phyloP scores from a whole-genome alignment of 2,113 vertebrate species.

The Prietella phreatophila region DNA sequence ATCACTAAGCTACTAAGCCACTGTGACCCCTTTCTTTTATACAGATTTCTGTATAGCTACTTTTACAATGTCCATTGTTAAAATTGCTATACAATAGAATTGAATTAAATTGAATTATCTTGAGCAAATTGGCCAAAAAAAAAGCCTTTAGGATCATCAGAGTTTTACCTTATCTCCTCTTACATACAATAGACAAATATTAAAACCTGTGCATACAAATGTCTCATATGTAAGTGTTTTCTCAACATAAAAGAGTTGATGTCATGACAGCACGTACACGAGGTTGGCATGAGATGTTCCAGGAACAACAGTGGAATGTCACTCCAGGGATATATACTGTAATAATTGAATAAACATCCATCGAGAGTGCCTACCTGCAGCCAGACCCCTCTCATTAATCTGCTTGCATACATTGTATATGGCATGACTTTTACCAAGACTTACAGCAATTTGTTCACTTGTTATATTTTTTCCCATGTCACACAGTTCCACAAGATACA shows the following conservation, averaged over 20 bases:
- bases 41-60: background rate
- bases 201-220: background rate
- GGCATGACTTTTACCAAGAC: constrained; percentile 19
- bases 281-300: background rate
- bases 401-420: background rate
- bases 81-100: background rate
- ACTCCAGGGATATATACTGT: background rate
- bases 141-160: background rate
- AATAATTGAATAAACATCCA: constrained; percentile 11
- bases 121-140: background rate
- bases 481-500: constrained; percentile 4
- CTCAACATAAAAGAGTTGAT: background rate
- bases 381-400: constrained; percentile 5
- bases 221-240: background rate
- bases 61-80: background rate
- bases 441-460: constrained; percentile 20
- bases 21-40: no score
- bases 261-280: background rate
- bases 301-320: background rate
- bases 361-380: background rate
- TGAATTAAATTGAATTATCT: background rate
- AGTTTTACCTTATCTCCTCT: background rate
- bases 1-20: no score
- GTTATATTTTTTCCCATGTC: background rate
- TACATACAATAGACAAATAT: background rate